A percentile compares a stretch with the other conserved stretches of the same genome.
These are phyloP conservation scores for Petrocephalus zakoni DNA, from an alignment of 2,113 vertebrate genomes.

Conservation along the genomic window DNA sequence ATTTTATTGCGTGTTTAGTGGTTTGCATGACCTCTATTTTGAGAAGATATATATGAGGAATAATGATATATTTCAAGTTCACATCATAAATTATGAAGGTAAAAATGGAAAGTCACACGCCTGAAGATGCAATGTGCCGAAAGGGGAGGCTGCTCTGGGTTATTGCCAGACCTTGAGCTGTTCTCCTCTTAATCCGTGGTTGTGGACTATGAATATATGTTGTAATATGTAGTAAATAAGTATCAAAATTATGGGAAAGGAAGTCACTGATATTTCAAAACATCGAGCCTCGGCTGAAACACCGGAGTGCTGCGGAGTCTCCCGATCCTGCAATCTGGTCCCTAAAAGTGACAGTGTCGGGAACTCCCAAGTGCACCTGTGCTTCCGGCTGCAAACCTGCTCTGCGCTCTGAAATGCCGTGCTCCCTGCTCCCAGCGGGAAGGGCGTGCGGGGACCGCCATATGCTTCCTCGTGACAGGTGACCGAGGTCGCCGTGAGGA, in stretches of 20 bases:
- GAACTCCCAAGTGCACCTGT: constrained; percentile 18
- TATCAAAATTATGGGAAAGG: neutral
- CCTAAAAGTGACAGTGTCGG: neutral
- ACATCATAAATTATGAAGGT: neutral
- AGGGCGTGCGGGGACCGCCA: neutral
- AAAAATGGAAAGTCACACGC: neutral
- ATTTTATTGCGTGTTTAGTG: neutral
- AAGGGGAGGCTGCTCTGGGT: neutral
- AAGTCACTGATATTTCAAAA: neutral
- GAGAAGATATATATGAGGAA: neutral
- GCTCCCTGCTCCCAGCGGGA: constrained; percentile 14
- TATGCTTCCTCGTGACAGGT: constrained; percentile 25
- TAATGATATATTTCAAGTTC: neutral
- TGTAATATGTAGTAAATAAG: neutral
- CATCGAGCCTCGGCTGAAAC: neutral
- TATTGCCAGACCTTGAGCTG: neutral
- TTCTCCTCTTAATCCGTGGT: neutral
- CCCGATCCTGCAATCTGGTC: neutral
- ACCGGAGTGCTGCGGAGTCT: neutral
- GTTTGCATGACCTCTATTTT: neutral
- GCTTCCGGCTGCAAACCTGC: constrained; percentile 34
- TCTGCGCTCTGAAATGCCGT: constrained; percentile 17
- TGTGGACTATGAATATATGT: neutral
- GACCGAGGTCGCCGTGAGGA: constrained; percentile 11
- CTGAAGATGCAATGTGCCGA: neutral